A percentile compares a stretch with the other conserved stretches of the same genome.
These are phyloP conservation scores for Rhingia campestris DNA, from an alignment of 2,888 invertebrate species.

Conservation along the genomic window DNA sequence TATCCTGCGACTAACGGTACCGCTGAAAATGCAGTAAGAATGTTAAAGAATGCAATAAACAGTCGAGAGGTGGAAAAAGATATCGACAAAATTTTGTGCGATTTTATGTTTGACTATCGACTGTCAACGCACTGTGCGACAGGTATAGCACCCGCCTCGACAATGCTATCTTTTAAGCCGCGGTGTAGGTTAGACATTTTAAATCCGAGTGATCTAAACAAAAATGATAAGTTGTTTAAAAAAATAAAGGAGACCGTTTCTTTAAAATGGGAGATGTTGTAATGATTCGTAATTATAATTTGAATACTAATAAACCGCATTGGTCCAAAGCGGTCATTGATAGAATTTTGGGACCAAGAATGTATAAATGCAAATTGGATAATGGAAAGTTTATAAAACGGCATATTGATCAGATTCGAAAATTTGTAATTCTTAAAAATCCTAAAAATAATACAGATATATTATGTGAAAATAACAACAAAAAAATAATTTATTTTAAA, in stretches of 20 bases:
- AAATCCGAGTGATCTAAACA: neutral
- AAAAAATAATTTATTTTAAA: no score
- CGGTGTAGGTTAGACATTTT: conserved; percentile 21
- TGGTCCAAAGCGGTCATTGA: conserved; percentile 22
- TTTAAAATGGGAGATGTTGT: no score
- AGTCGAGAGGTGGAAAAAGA: conserved; percentile 9
- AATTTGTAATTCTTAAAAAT: neutral
- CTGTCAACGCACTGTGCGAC: conserved; percentile 24
- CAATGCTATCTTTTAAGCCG: no score
- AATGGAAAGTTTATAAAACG: conserved; percentile 32
- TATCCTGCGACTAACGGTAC: conserved; percentile 62
- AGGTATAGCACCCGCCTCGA: neutral
- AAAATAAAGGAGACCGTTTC: no score
- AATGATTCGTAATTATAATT: conserved; percentile 32
- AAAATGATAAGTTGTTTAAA: neutral
- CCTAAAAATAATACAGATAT: neutral
- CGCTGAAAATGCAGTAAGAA: conserved; percentile 59
- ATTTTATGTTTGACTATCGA: no score
- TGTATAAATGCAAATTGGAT: conserved; percentile 40
- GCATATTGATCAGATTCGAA: conserved; percentile 24
- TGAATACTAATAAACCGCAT: neutral
- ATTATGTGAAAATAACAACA: neutral
- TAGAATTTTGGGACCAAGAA: conserved; percentile 30
- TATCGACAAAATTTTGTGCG: neutral
- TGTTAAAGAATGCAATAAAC: conserved; percentile 55